Conservation (phyloP, 35 echinoderm and acorn worm species). For the Diadema setosum region DNA sequence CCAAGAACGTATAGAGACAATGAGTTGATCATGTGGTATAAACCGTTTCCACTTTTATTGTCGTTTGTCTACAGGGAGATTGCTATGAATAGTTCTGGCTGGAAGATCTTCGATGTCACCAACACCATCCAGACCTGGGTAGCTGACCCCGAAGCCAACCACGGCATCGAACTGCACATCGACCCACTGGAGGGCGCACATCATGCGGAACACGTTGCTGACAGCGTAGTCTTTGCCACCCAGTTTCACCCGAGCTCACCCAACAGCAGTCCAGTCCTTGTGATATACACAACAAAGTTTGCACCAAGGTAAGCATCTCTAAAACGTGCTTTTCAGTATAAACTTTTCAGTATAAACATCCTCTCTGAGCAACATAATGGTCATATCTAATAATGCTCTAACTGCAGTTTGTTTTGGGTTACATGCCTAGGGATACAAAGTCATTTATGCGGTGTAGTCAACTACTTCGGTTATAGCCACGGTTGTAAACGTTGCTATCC, state of each 20-base stretch:
- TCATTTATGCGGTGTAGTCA: too few species aligned
- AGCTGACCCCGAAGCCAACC: slow-evolving; percentile 19
- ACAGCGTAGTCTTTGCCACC: slow-evolving; percentile 57
- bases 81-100: slow-evolving; percentile 59
- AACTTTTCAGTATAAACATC: too few species aligned
- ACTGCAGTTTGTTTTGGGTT: too few species aligned
- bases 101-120: slow-evolving; percentile 93
- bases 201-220: slow-evolving; percentile 74
- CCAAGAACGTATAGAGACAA: too few species aligned
- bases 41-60: too few species aligned
- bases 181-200: slow-evolving; percentile 31
- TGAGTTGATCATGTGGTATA: too few species aligned
- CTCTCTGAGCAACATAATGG: too few species aligned
- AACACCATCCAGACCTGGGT: slow-evolving; percentile 59
- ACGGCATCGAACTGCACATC: slow-evolving; percentile 57
- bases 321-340: too few species aligned
- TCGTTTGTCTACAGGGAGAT: slow-evolving; percentile 51
- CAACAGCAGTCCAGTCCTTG: slow-evolving; percentile 56
- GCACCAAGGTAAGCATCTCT: slow-evolving; percentile 68
- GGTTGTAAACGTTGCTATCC: too few species aligned
- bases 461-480: too few species aligned
- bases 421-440: too few species aligned
- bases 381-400: too few species aligned
- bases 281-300: slow-evolving; percentile 88
- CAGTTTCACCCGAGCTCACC: slow-evolving; percentile 15